A percentile compares a stretch with the other conserved stretches of the same genome.
Evolutionary conservation across 2,797 vertebrate species (phyloP).

Genomic region (Acipenser oxyrinchus): DNA sequence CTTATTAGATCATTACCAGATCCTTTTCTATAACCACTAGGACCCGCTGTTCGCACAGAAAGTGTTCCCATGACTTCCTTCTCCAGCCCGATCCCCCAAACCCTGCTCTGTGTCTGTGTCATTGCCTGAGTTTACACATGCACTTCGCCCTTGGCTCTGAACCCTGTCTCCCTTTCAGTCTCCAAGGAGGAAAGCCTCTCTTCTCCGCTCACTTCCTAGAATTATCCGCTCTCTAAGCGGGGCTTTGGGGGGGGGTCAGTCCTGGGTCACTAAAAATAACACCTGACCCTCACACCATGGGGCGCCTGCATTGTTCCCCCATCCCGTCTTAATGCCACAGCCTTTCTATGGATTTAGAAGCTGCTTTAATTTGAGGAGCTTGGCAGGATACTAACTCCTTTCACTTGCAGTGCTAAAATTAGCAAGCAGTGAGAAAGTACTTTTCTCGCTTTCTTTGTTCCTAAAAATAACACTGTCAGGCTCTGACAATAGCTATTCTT

Average conservation of each 20-base stretch:
- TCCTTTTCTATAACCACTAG: too few species aligned
- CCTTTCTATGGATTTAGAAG: not conserved
- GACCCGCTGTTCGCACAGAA: too few species aligned
- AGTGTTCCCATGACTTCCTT: not conserved
- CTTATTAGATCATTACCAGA: too few species aligned
- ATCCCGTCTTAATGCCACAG: not conserved
- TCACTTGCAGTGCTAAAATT: constrained; percentile 23
- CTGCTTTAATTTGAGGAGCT: constrained; percentile 2
- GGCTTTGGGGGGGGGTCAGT: constrained; percentile 17
- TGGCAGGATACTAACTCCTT: constrained; percentile 9
- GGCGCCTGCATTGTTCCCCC: constrained; percentile 19
- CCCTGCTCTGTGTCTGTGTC: not conserved
- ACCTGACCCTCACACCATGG: constrained; percentile 14
- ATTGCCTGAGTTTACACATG: not conserved
- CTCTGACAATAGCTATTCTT: constrained; percentile 47
- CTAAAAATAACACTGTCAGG: constrained; percentile 59
- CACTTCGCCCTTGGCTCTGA: constrained; percentile 14
- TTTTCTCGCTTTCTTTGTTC: constrained; percentile 52
- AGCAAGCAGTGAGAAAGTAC: not conserved
- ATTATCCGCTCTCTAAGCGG: constrained; percentile 26
- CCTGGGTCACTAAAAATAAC: constrained; percentile 31
- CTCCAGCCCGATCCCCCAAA: not conserved
- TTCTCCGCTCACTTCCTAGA: constrained; percentile 30
- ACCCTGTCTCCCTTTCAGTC: constrained; percentile 6
- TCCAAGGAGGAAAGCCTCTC: constrained; percentile 25